These are phyloP conservation scores for Ariolimax columbianus DNA, from an alignment of 2,888 invertebrate species.

Conservation along the genomic window DNA sequence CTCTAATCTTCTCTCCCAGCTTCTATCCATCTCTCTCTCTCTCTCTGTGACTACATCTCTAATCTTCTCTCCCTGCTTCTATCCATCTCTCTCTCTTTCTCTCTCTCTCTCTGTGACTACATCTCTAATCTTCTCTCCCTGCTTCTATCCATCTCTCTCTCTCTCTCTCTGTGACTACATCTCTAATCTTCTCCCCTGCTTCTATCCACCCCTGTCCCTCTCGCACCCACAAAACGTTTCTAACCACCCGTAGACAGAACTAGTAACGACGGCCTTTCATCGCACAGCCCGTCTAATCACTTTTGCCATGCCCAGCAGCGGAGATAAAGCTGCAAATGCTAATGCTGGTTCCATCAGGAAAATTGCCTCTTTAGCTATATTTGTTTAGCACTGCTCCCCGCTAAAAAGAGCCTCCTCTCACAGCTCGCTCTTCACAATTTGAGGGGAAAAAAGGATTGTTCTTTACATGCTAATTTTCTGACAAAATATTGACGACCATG, in stretches of 20 bases:
- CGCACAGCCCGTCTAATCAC: slow-evolving; percentile 24
- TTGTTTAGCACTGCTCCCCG: slow-evolving; percentile 27
- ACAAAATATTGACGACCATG: slow-evolving; percentile 47
- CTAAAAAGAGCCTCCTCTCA: slow-evolving; percentile 27
- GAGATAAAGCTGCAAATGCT: slow-evolving; percentile 32
- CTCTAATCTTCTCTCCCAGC: background rate
- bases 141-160: background rate
- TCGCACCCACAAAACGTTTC: background rate
- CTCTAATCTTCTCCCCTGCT: background rate
- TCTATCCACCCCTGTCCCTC: background rate
- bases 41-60: background rate
- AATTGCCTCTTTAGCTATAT: slow-evolving; percentile 49
- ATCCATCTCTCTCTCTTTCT: slow-evolving; percentile 9
- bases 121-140: background rate
- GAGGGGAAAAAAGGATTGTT: slow-evolving; percentile 27
- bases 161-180: too few relatives aligned
- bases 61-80: background rate
- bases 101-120: background rate
- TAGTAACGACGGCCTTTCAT: slow-evolving; percentile 19
- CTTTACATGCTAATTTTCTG: slow-evolving; percentile 47
- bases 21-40: slow-evolving; percentile 8
- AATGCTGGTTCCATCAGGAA: slow-evolving; percentile 38
- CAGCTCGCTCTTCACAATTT: slow-evolving; percentile 6
- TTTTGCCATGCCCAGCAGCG: slow-evolving; percentile 15
- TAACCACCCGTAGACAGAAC: background rate